Evolutionary conservation across 2,797 vertebrate genomes (phyloP).

Genomic region (Sebastes diploproa): DNA sequence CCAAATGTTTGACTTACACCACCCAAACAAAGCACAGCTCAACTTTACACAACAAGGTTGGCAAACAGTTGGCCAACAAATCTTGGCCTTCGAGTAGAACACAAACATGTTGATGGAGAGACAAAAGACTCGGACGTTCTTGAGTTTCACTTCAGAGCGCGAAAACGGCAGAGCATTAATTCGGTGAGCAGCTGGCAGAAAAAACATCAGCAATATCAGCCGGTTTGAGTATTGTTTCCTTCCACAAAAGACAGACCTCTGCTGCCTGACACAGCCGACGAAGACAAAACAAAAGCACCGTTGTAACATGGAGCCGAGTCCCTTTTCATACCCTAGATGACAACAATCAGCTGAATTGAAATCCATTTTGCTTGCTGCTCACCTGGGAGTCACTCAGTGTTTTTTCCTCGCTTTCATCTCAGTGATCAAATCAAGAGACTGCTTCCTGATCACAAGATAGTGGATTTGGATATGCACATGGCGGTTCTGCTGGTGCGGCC

Average conservation of each 20-base stretch:
- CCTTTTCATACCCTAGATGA: constrained; percentile 19
- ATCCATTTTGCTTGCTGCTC: constrained; percentile 33
- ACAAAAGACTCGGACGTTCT: constrained; percentile 30
- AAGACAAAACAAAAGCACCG: constrained; percentile 23
- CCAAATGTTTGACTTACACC: constrained; percentile 60
- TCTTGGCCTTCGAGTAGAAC: constrained; percentile 22
- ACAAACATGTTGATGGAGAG: constrained; percentile 28
- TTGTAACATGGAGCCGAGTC: neutral
- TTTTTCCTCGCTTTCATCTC: constrained; percentile 44
- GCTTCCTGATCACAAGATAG: constrained; percentile 42
- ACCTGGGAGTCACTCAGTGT: constrained; percentile 35
- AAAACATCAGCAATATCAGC: constrained; percentile 14
- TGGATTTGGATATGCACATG: constrained; percentile 46
- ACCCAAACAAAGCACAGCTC: constrained; percentile 44
- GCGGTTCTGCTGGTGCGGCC: constrained; percentile 12
- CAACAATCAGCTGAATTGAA: constrained; percentile 55
- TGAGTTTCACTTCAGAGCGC: constrained; percentile 22
- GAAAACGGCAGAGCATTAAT: constrained; percentile 19
- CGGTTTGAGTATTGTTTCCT: constrained; percentile 2
- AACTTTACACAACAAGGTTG: constrained; percentile 38
- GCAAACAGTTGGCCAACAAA: constrained; percentile 39
- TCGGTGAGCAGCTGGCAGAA: constrained; percentile 33
- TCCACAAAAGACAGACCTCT: constrained; percentile 3
- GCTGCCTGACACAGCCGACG: constrained; percentile 24
- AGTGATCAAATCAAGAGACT: constrained; percentile 46